These are phyloP conservation scores for Helleia helle DNA, from an alignment of 2,888 invertebrate genomes.

Conservation along the genomic window DNA sequence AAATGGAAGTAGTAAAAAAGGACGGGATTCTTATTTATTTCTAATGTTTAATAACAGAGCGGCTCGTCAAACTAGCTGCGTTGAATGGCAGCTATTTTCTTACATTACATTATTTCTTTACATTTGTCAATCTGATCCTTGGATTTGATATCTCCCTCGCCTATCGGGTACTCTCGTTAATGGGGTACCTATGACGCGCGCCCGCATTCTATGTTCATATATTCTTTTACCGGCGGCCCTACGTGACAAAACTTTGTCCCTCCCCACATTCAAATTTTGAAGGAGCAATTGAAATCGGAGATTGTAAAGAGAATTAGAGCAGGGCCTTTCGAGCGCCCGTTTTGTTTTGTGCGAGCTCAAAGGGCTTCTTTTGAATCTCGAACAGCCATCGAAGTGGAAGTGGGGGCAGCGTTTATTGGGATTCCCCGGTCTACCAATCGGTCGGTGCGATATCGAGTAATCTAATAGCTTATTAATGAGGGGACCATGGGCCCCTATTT, in stretches of 20 bases:
- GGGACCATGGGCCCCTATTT: slow-evolving; percentile 64
- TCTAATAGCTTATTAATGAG: slow-evolving; percentile 74
- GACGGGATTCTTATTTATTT: slow-evolving; percentile 51
- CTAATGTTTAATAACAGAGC: slow-evolving; percentile 68
- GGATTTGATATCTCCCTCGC: slow-evolving; percentile 59
- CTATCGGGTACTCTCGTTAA: slow-evolving; percentile 65
- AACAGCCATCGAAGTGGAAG: slow-evolving; percentile 68
- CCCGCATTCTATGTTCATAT: slow-evolving; percentile 69
- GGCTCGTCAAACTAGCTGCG: slow-evolving; percentile 58
- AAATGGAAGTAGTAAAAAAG: slow-evolving; percentile 56
- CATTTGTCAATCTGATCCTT: slow-evolving; percentile 66
- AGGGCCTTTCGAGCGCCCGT: slow-evolving; percentile 67
- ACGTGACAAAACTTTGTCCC: slow-evolving; percentile 73
- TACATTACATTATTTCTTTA: too few relatives aligned
- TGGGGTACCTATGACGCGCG: slow-evolving; percentile 65
- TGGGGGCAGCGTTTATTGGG: slow-evolving; percentile 69
- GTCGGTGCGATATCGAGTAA: slow-evolving; percentile 62
- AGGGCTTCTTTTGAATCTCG: slow-evolving; percentile 72
- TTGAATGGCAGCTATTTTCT: slow-evolving; percentile 34
- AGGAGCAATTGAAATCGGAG: slow-evolving; percentile 75
- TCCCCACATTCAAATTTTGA: slow-evolving; percentile 73
- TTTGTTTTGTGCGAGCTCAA: slow-evolving; percentile 65
- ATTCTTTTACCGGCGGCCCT: slow-evolving; percentile 50
- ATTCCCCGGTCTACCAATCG: slow-evolving; percentile 71
- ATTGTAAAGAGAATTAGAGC: slow-evolving; percentile 73